phyloP scores from a whole-genome alignment of 2,888 invertebrate species.

The Cerastis rubricosa region DNA sequence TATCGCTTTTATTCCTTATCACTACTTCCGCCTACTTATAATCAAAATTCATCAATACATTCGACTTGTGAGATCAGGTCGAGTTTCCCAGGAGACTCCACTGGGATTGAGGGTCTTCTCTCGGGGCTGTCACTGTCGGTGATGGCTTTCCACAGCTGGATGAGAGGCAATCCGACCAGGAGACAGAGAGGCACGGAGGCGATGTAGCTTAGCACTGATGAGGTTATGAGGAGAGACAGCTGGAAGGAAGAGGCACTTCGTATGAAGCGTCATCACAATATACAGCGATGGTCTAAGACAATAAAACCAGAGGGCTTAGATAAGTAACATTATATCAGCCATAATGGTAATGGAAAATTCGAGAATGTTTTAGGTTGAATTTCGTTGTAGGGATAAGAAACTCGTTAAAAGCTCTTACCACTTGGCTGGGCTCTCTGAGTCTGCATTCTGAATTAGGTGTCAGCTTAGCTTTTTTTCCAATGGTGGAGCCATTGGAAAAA shows the following conservation, averaged over 20 bases:
- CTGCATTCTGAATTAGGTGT: too few species aligned
- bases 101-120: constrained; percentile 42
- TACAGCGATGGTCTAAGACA: too few species aligned
- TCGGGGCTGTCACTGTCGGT: constrained; percentile 65
- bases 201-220: constrained; percentile 79
- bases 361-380: too few species aligned
- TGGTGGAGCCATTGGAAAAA: too few species aligned
- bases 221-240: constrained; percentile 82
- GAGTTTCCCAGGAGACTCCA: constrained; percentile 68
- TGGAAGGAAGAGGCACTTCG: constrained; percentile 65
- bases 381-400: too few species aligned
- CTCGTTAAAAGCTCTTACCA: too few species aligned
- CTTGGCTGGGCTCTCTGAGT: too few species aligned
- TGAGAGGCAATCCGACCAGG: constrained; percentile 82
- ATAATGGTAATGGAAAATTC: too few species aligned
- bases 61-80: constrained; percentile 78
- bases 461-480: too few species aligned
- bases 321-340: neutral
- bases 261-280: neutral
- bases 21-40: neutral
- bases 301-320: too few species aligned
- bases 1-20: neutral
- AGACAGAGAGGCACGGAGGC: constrained; percentile 81
- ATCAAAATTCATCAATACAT: neutral
- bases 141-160: constrained; percentile 83